These are phyloP conservation scores for Malurus alboscapulatus DNA, from an alignment of 2,113 vertebrate species.

Conservation along the genomic window DNA sequence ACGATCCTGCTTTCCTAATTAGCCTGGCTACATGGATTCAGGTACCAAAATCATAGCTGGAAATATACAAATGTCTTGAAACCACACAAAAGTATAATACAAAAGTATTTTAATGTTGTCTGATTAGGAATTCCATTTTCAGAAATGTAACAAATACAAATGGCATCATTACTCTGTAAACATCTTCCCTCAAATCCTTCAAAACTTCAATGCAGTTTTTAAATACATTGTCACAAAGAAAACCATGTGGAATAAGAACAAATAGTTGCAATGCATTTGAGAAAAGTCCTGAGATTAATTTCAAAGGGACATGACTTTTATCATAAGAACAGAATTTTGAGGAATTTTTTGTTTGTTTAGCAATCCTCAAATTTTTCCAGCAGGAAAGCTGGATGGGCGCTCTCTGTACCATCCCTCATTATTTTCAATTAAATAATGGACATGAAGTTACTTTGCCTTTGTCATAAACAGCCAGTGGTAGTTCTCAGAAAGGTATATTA, in stretches of 20 bases:
- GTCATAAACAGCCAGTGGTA: background rate
- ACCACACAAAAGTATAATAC: background rate
- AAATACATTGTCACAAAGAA: background rate
- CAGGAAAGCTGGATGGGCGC: background rate
- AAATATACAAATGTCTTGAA: background rate
- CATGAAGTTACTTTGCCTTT: background rate
- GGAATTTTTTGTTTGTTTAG: background rate
- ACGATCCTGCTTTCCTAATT: background rate
- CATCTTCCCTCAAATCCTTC: background rate
- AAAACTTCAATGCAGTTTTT: background rate
- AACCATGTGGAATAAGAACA: background rate
- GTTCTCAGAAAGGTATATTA: background rate
- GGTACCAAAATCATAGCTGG: background rate
- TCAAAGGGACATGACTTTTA: background rate
- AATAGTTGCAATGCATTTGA: background rate
- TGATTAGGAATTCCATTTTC: background rate
- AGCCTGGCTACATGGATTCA: background rate
- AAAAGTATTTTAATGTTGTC: constrained; percentile 17
- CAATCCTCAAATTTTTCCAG: background rate
- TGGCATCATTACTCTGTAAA: background rate
- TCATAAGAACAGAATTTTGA: background rate
- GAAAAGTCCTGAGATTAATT: background rate
- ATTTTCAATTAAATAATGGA: background rate
- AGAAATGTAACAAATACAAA: background rate
- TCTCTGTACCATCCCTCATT: background rate